Conservation (phyloP, 2,888 invertebrate genomes). For the Macrophya annulata region DNA sequence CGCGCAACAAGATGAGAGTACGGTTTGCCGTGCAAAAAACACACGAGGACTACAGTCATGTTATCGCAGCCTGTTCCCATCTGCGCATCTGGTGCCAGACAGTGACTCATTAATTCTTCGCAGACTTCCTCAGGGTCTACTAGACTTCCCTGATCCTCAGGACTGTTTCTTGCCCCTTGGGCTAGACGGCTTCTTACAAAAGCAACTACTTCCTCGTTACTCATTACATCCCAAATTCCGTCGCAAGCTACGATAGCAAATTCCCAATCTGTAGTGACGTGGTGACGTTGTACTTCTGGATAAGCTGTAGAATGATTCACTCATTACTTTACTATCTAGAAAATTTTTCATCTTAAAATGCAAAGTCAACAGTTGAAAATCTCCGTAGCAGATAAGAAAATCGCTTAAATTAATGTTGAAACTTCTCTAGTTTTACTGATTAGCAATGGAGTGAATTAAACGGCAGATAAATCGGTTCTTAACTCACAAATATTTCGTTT, state of each 20-base stretch:
- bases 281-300: conserved; percentile 93
- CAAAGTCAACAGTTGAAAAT: not conserved
- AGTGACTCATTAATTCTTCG: conserved; percentile 96
- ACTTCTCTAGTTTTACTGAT: not conserved
- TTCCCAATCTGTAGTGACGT: conserved; percentile 95
- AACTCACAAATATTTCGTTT: not conserved
- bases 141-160: conserved; percentile 82
- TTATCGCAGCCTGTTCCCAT: conserved; percentile 99
- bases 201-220: conserved; percentile 95
- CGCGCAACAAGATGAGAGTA: conserved; percentile 79
- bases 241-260: conserved; percentile 98
- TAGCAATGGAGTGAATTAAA: not conserved
- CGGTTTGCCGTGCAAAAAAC: conserved; percentile 85
- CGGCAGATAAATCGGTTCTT: not conserved
- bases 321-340: not conserved
- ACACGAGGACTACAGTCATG: conserved; percentile 97
- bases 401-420: not conserved
- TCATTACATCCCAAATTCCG: conserved; percentile 99
- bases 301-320: conserved; percentile 84
- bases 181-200: conserved; percentile 92
- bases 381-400: not conserved
- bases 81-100: conserved; percentile 97
- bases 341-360: not conserved
- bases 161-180: conserved; percentile 61
- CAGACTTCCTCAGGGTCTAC: conserved; percentile 97